These are phyloP conservation scores for Dendrolimus houi DNA, from an alignment of 2,888 invertebrate genomes.

Conservation along the genomic window DNA sequence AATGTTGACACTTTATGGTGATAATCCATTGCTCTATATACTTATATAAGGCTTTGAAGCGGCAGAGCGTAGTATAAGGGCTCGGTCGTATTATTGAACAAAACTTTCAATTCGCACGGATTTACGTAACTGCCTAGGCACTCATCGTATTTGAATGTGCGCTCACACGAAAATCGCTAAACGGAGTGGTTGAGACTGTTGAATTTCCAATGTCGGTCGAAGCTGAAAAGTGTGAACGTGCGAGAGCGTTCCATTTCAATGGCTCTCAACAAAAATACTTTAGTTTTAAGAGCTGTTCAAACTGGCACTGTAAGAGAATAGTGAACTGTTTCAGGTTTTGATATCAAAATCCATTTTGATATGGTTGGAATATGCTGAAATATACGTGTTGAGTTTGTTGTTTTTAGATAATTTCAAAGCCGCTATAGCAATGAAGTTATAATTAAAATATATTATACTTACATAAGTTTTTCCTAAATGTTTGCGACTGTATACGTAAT, in stretches of 20 bases:
- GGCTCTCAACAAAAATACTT: slow-evolving; percentile 23
- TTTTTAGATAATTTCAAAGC: too few relatives aligned
- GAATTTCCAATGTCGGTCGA: slow-evolving; percentile 10
- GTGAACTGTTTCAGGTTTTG: neutral
- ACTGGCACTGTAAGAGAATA: neutral
- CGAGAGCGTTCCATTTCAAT: slow-evolving; percentile 19
- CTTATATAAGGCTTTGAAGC: too few relatives aligned
- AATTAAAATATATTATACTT: too few relatives aligned
- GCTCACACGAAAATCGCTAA: neutral
- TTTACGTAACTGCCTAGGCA: slow-evolving; percentile 1
- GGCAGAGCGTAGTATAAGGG: too few relatives aligned
- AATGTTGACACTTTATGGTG: too few relatives aligned
- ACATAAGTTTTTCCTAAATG: too few relatives aligned
- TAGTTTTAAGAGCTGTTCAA: slow-evolving; percentile 18
- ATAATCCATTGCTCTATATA: too few relatives aligned
- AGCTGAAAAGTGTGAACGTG: slow-evolving; percentile 16
- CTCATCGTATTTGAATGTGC: neutral
- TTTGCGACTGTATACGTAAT: too few relatives aligned
- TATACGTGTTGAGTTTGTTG: too few relatives aligned
- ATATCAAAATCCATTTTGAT: too few relatives aligned
- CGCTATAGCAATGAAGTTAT: too few relatives aligned
- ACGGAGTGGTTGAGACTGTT: neutral
- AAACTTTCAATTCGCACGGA: neutral
- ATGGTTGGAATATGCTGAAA: too few relatives aligned
- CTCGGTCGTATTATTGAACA: neutral